These are phyloP conservation scores for Agelastica alni DNA, from an alignment of 2,888 invertebrate species.

Conservation along the genomic window DNA sequence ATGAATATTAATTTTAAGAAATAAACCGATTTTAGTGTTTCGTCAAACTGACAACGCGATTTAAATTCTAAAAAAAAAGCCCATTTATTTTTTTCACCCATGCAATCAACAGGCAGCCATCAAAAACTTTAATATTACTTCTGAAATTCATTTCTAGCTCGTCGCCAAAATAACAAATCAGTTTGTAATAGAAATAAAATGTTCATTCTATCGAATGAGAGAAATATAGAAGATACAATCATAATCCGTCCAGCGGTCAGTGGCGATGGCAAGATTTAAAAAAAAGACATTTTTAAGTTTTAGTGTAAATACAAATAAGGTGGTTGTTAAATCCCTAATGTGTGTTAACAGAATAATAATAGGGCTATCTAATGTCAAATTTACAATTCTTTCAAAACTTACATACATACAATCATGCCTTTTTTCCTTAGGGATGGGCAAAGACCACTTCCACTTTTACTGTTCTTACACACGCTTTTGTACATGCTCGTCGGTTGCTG, in stretches of 20 bases:
- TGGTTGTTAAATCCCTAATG: not conserved
- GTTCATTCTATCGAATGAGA: constrained; percentile 9
- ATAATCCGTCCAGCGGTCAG: constrained; percentile 5
- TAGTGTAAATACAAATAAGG: not conserved
- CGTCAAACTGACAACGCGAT: not conserved
- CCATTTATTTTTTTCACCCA: constrained; percentile 17
- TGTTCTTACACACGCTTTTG: no score
- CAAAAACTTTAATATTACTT: constrained; percentile 5
- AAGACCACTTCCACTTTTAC: no score
- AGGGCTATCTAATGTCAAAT: no score
- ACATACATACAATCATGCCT: no score
- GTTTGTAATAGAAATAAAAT: constrained; percentile 15
- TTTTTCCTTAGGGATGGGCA: no score
- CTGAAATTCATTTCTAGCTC: constrained; percentile 10
- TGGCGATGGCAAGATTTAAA: no score
- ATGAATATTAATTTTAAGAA: no score
- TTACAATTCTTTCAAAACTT: no score
- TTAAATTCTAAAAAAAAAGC: constrained; percentile 1
- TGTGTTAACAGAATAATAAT: no score
- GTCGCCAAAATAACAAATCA: constrained; percentile 18
- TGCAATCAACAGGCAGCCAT: constrained; percentile 11
- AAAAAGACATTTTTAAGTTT: no score
- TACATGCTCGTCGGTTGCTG: no score
- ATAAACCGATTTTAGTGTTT: no score
- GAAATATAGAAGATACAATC: constrained; percentile 28